A percentile compares a stretch with the other conserved stretches of the same genome.
Conservation (phyloP, 2,888 invertebrate species). For the Punctoribates punctum region DNA sequence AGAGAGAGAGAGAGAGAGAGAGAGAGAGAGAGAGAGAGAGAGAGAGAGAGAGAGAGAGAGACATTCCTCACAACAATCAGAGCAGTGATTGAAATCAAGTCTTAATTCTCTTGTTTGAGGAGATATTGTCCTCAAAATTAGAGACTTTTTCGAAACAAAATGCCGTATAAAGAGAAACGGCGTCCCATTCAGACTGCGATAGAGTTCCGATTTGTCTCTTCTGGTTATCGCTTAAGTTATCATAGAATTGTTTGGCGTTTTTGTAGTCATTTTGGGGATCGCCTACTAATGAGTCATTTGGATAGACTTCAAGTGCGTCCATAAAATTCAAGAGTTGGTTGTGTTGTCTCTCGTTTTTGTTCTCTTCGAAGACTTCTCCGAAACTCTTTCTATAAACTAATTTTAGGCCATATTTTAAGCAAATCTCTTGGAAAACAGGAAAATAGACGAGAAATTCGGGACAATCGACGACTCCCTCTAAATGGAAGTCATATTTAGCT, state of each 20-base stretch:
- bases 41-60: too few relatives aligned
- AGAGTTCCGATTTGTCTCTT: slow-evolving; percentile 64
- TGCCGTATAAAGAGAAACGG: slow-evolving; percentile 73
- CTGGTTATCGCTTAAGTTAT: slow-evolving; percentile 11
- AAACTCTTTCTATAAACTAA: slow-evolving; percentile 61
- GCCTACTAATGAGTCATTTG: slow-evolving; percentile 61
- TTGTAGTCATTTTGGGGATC: slow-evolving; percentile 62
- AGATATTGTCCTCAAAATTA: background rate
- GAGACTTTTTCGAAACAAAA: slow-evolving; percentile 73
- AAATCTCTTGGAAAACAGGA: slow-evolving; percentile 67
- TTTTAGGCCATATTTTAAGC: slow-evolving; percentile 57
- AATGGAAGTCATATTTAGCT: slow-evolving; percentile 87
- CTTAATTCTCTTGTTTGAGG: background rate
- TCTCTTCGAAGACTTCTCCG: slow-evolving; percentile 70
- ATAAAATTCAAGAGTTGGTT: slow-evolving; percentile 66
- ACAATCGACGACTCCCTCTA: slow-evolving; percentile 95
- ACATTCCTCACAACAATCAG: too few relatives aligned
- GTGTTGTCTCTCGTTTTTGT: slow-evolving; percentile 50
- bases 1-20: too few relatives aligned
- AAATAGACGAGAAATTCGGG: slow-evolving; percentile 97
- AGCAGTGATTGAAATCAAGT: background rate
- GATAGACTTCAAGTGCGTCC: slow-evolving; percentile 72
- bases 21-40: too few relatives aligned
- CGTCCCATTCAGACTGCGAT: slow-evolving; percentile 88
- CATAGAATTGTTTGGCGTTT: slow-evolving; percentile 62